phyloP scores from a whole-genome alignment of 1,140 invertebrate species.

The Bombyx mandarina region DNA sequence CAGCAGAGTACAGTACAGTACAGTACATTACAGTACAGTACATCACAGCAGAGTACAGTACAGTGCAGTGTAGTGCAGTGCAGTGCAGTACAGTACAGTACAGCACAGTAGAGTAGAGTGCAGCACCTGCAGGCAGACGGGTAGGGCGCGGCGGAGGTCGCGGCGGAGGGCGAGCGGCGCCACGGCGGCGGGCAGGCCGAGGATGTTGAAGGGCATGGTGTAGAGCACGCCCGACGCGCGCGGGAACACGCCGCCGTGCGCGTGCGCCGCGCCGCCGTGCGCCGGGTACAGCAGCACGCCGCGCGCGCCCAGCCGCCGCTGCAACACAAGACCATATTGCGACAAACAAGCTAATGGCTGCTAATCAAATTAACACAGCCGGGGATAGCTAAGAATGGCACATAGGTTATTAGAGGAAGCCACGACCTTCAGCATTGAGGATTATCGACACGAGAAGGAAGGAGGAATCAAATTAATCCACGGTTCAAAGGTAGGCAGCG shows the following conservation, averaged over 20 bases:
- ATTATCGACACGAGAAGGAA: too few relatives aligned
- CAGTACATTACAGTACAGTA: too few relatives aligned
- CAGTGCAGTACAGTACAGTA: too few relatives aligned
- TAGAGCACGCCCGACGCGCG: conserved; percentile 77
- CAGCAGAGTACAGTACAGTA: too few relatives aligned
- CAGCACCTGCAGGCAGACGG: conserved; percentile 80
- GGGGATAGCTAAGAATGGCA: too few relatives aligned
- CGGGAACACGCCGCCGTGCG: conserved; percentile 74
- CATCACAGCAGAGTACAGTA: too few relatives aligned
- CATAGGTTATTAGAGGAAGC: too few relatives aligned
- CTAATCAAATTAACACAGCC: neutral
- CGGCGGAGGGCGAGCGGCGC: conserved; percentile 74
- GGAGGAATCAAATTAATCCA: too few relatives aligned
- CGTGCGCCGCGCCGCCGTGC: conserved; percentile 78
- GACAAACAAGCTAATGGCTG: neutral
- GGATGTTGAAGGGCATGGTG: conserved; percentile 80
- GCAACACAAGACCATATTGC: neutral
- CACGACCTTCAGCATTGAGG: too few relatives aligned
- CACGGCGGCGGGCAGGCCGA: conserved; percentile 83
- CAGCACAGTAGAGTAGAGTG: too few relatives aligned
- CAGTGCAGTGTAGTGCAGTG: too few relatives aligned
- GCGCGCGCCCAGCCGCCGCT: conserved; percentile 70
- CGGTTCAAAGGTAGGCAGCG: too few relatives aligned
- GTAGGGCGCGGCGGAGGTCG: conserved; percentile 74
- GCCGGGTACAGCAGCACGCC: conserved; percentile 85